Base-by-base conservation (phyloP, 2,888 invertebrate genomes). In the Drosophila bunnanda region DNA sequence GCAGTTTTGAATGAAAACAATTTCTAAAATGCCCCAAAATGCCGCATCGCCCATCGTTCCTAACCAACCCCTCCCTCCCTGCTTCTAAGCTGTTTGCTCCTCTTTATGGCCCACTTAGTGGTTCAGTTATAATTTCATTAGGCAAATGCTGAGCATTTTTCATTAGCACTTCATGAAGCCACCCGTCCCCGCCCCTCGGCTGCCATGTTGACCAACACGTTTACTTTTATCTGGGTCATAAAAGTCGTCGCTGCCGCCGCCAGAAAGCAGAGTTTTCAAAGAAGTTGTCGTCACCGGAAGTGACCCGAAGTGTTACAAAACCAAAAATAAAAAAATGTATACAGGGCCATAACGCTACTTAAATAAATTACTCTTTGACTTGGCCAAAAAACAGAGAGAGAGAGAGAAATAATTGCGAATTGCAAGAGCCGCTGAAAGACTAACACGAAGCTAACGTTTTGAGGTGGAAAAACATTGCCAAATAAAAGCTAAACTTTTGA, bases 211-310 rank as follows among this genome's bases (percentile, higher is more conserved):
- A 65, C 77, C 86, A 88, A 85, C 86, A 80, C 76, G 83, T 76
- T 88, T 82, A 74, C 62, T 74, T 82, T 81, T 86, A 83, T 88
- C 89, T 83, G 80, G 83, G 83, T 83, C 83, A 88, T 88, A 86
- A 79, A 83, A 80, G 54, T 56, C 48, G 56, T 32, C 52, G 41
- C 50, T 41, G 57, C 28, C 50, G n/a, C 50, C 17, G 39, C 70
- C 76, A 76, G 46, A 28, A 28, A 46, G 32, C 50, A 15, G 80
- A 66, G 70, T 60, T 74, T 73, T 73, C 65, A 22, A 58, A 72
- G 72, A 72, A 72, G 65, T 69, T 68, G 61, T 72, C 71, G 70
- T 60, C 76, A 75, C 48, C 83, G 88, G 88, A 83, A 83, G 83
- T 88, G 76, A 80, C 78, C 75, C 71, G 75, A 67, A 88, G 73